A percentile compares a stretch with the other conserved stretches of the same genome.
Evolutionary conservation across 2,888 invertebrate species (phyloP).

Genomic region (Amitus sp.): DNA sequence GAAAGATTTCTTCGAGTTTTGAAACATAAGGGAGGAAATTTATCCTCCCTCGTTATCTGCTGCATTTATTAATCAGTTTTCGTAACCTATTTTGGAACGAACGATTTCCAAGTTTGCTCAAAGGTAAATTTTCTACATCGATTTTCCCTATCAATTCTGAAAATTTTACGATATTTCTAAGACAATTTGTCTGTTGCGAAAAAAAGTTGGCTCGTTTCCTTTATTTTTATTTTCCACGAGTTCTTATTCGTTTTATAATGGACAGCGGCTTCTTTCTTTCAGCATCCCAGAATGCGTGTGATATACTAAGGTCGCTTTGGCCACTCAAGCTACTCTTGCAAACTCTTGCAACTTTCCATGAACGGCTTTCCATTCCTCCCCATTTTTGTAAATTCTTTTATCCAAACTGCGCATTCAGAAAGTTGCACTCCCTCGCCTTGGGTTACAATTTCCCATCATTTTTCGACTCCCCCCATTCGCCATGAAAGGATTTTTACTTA

Average conservation of each 20-base stretch:
- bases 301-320: conserved; percentile 4
- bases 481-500: no score
- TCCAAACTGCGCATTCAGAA: no score
- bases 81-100: neutral
- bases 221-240: neutral
- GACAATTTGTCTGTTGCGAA: neutral
- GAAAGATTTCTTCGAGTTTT: conserved; percentile 12
- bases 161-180: neutral
- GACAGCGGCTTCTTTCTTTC: conserved; percentile 21
- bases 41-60: no score
- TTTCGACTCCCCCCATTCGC: no score
- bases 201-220: neutral
- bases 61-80: neutral
- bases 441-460: no score
- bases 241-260: neutral
- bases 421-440: no score
- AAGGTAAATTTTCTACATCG: neutral
- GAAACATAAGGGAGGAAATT: no score
- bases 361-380: no score
- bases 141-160: neutral
- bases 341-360: no score
- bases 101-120: neutral
- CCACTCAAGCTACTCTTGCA: no score
- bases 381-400: no score
- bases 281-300: conserved; percentile 30